Percentiles rank a stretch among this genome's conserved stretches.
These are phyloP conservation scores for Cepaea hortensis DNA, from an alignment of 2,888 invertebrate genomes.

Conservation along the genomic window DNA sequence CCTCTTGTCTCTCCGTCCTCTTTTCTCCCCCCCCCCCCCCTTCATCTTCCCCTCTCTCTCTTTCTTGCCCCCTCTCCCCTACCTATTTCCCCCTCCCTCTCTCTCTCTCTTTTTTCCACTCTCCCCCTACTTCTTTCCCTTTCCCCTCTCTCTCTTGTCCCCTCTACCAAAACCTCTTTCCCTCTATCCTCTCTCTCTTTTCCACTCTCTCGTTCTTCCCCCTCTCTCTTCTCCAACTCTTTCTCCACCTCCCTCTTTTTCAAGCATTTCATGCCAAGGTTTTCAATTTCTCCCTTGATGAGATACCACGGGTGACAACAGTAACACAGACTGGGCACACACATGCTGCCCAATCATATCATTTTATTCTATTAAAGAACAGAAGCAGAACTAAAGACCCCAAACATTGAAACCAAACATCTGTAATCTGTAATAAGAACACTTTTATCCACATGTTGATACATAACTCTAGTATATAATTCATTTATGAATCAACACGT, in stretches of 20 bases:
- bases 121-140: slow-evolving; percentile 1
- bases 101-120: background rate
- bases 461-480: too few species aligned
- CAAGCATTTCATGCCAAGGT: too few species aligned
- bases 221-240: background rate
- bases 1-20: background rate
- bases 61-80: background rate
- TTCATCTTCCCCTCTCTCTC: background rate
- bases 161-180: background rate
- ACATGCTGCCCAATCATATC: too few species aligned
- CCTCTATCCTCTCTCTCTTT: background rate
- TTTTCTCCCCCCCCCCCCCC: background rate
- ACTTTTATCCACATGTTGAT: too few species aligned
- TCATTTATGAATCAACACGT: too few species aligned
- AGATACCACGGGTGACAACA: too few species aligned
- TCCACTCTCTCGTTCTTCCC: background rate
- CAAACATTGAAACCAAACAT: too few species aligned
- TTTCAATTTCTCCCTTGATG: too few species aligned
- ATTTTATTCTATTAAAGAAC: too few species aligned
- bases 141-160: background rate
- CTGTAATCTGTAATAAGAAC: too few species aligned
- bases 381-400: too few species aligned
- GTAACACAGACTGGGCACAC: too few species aligned
- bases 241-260: background rate
- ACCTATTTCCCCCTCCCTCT: background rate